A percentile compares a stretch with the other conserved stretches of the same genome.
These are phyloP conservation scores for Idaea straminata DNA, from an alignment of 2,888 invertebrate genomes.

Conservation along the genomic window DNA sequence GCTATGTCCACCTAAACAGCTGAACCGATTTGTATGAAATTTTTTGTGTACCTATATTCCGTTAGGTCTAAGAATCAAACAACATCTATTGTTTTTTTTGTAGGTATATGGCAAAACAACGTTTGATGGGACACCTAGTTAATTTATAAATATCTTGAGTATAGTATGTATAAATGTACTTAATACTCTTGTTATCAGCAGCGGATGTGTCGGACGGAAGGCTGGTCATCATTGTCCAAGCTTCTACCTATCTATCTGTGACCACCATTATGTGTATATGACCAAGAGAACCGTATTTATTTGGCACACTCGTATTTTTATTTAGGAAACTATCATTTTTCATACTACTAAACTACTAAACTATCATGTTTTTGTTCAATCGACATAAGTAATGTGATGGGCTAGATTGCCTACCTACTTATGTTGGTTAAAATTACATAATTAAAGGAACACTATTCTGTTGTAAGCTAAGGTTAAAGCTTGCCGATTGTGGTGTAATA, in stretches of 20 bases:
- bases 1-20: too few relatives aligned
- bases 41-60: too few relatives aligned
- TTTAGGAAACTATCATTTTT: background rate
- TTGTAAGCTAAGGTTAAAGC: background rate
- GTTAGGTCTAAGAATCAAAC: too few relatives aligned
- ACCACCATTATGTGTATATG: constrained; percentile 1
- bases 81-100: too few relatives aligned
- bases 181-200: constrained; percentile 46
- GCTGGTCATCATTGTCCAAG: constrained; percentile 27
- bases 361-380: too few relatives aligned
- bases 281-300: constrained; percentile 6
- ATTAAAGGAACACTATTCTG: background rate
- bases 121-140: too few relatives aligned
- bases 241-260: background rate
- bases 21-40: too few relatives aligned
- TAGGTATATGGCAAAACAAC: too few relatives aligned
- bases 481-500: constrained; percentile 5
- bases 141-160: background rate
- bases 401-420: too few relatives aligned
- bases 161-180: background rate
- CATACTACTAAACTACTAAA: too few relatives aligned
- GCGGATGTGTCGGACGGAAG: constrained; percentile 71
- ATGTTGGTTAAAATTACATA: too few relatives aligned
- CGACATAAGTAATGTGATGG: too few relatives aligned
- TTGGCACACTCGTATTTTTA: background rate